Percentiles rank a stretch among this genome's conserved stretches.
These are phyloP conservation scores for Chanos chanos DNA, from an alignment of 2,797 vertebrate species.

Conservation along the genomic window DNA sequence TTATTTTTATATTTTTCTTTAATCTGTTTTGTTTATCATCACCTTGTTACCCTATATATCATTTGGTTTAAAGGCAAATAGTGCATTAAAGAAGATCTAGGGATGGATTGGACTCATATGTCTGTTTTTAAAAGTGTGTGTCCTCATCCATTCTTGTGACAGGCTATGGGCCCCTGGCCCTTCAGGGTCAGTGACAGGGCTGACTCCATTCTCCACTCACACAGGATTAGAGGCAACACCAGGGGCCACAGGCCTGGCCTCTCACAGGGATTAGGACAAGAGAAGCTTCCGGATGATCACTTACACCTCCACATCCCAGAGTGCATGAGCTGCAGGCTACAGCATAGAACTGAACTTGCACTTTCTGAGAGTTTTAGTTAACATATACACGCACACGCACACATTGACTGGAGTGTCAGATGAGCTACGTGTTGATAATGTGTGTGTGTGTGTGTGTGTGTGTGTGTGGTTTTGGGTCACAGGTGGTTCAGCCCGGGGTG, in stretches of 20 bases:
- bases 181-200: slow-evolving; percentile 42
- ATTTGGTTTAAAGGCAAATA: too few relatives aligned
- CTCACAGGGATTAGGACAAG: slow-evolving; percentile 33
- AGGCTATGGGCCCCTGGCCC: slow-evolving; percentile 42
- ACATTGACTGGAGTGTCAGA: slow-evolving; percentile 12
- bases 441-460: slow-evolving; percentile 12
- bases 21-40: too few relatives aligned
- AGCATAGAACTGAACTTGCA: neutral
- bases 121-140: too few relatives aligned
- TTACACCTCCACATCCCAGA: slow-evolving; percentile 3
- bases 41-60: too few relatives aligned
- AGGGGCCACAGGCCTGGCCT: slow-evolving; percentile 26
- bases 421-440: slow-evolving; percentile 11
- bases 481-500: slow-evolving; percentile 29
- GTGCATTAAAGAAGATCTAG: too few relatives aligned
- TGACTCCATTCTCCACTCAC: slow-evolving; percentile 48
- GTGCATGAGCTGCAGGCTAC: neutral
- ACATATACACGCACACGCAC: slow-evolving; percentile 9
- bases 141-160: too few relatives aligned
- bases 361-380: neutral
- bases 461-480: slow-evolving; percentile 18
- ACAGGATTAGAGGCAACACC: slow-evolving; percentile 48
- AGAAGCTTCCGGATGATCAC: slow-evolving; percentile 34
- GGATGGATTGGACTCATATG: too few relatives aligned
- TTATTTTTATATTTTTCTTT: too few relatives aligned